A percentile compares a stretch with the other conserved stretches of the same genome.
Evolutionary conservation across 2,888 invertebrate genomes (phyloP).

Genomic region (Ischnus inquisitorius): DNA sequence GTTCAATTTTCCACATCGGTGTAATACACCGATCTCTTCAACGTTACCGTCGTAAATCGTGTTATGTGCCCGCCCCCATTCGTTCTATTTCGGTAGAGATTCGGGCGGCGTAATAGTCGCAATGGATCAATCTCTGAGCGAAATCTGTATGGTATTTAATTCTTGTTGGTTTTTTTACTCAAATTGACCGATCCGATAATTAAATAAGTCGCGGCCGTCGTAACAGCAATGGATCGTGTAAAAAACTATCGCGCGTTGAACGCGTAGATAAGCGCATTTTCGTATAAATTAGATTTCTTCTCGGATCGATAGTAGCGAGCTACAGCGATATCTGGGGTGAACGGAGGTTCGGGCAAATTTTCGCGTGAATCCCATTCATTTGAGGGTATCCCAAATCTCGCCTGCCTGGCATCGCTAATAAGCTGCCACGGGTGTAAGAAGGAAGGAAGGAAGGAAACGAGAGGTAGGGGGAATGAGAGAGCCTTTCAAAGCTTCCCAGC

Average conservation of each 20-base stretch:
- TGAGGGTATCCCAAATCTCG: conserved; percentile 8
- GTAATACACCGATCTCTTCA: too few species aligned
- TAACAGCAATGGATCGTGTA: background rate
- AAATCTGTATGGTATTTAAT: too few species aligned
- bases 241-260: background rate
- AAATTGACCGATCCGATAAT: too few species aligned
- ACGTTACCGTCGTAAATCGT: too few species aligned
- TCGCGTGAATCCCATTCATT: conserved; percentile 52
- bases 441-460: conserved; percentile 15
- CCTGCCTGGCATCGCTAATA: conserved; percentile 52
- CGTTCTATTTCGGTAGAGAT: too few species aligned
- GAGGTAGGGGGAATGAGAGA: background rate
- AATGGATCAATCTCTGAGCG: too few species aligned
- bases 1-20: background rate
- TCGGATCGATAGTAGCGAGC: conserved; percentile 4
- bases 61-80: too few species aligned
- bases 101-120: too few species aligned
- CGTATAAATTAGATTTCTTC: background rate
- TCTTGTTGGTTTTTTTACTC: too few species aligned
- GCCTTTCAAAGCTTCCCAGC: conserved; percentile 34
- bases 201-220: background rate
- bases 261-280: background rate
- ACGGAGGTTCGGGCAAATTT: background rate
- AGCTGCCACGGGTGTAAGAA: conserved; percentile 10
- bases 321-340: background rate